A percentile compares a stretch with the other conserved stretches of the same genome.
Evolutionary conservation across 2,113 vertebrate species (phyloP).

Genomic region (Abramis brama): DNA sequence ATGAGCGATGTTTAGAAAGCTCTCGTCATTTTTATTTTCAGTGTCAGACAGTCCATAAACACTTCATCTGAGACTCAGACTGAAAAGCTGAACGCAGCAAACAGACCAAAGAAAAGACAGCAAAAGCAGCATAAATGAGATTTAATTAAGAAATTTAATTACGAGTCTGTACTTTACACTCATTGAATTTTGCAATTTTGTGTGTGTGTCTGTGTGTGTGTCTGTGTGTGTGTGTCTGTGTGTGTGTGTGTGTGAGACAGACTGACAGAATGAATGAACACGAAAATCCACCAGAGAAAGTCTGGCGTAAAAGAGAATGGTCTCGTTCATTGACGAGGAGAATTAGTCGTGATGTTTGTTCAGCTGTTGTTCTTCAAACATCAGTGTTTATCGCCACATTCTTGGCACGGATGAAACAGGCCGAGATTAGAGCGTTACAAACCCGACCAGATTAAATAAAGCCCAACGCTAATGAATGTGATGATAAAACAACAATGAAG

Average conservation of each 20-base stretch:
- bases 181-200: neutral
- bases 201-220: neutral
- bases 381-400: constrained; percentile 44
- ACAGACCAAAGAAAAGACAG: neutral
- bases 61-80: neutral
- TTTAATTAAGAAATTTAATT: constrained; percentile 15
- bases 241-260: neutral
- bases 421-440: neutral
- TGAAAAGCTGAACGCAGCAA: neutral
- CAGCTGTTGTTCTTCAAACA: constrained; percentile 36
- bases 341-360: neutral
- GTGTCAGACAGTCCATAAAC: neutral
- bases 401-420: neutral
- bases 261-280: neutral
- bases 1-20: neutral
- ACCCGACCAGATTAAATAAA: neutral
- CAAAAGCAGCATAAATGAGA: neutral
- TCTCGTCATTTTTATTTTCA: neutral
- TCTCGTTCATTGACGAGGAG: neutral
- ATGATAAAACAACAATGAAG: neutral
- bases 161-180: neutral
- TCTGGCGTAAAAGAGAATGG: neutral
- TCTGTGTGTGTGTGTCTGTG: no score
- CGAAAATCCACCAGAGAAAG: neutral
- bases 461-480: neutral